Evolutionary conservation across 2,797 vertebrate genomes (phyloP), one percentile per base, ranked within the genome.

Genomic region (Gymnodraco acuticeps): DNA sequence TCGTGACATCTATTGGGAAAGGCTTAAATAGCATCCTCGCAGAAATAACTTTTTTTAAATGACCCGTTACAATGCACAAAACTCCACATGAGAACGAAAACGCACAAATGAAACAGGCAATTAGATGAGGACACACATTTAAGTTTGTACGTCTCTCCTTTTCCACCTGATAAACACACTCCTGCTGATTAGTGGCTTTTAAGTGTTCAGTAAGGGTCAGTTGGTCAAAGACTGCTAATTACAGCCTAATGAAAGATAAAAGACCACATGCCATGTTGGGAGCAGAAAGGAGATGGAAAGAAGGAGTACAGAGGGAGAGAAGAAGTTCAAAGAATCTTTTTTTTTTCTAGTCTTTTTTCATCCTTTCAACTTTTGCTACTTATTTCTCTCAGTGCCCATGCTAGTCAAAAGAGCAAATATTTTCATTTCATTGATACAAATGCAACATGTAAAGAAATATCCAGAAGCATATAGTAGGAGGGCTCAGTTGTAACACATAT

Each of bases 191-290:
- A 81, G 66, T 69, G 82, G 55, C 68, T 91, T 86, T 84, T 66
- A 73, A 84, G 71, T 74, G 66, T 81, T 83, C 74, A 78, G 84
- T 78, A 83, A 74, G 63, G 78, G 85, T 84, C 87, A 85, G 43
- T 77, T 75, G 79, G 80, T 90, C 78, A 82, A 84, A 68, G 54
- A 79, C 65, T 48, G 11, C 53, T 86, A 91, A 90, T 92, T 83
- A 86, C 70, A 81, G 73, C 73, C 72, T 77, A 90, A 85, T 83
- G 72, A 81, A 77, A 85, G 83, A 91, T 87, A 81, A 88, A 88
- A 87, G 70, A 82, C 41, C 7, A 41, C 60, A 60, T 20, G 59
- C 52, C 23, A 48, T 50, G 60, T 42, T 20, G 64, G 48, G 17
- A 75, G 48, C 62, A 66, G 55, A 70, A 64, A 64, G 38, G 17